Evolutionary conservation across 2,797 vertebrate species (phyloP).

Genomic region (Pseudochirops cupreus): DNA sequence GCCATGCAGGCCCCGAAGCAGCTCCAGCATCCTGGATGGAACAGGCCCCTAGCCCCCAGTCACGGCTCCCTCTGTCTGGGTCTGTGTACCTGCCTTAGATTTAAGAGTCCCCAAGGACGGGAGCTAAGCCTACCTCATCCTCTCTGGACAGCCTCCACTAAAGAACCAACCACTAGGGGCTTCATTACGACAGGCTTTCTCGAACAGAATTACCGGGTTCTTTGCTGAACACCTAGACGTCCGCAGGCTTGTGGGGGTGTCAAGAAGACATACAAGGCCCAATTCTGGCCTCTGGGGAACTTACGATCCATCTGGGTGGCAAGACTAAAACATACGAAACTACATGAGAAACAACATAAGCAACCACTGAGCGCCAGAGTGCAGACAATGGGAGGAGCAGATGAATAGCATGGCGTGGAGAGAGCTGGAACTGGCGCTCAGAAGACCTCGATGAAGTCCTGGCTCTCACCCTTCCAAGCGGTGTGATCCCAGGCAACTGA

Average conservation of each 20-base stretch:
- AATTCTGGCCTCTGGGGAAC: neutral
- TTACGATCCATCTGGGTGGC: neutral
- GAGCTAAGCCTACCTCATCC: neutral
- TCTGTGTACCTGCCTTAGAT: neutral
- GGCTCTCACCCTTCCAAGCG: neutral
- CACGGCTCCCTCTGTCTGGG: neutral
- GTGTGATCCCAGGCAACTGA: neutral
- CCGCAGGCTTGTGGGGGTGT: neutral
- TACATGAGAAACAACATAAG: neutral
- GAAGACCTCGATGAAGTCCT: neutral
- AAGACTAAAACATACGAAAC: neutral
- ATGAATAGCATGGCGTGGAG: fast-evolving
- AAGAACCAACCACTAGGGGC: neutral
- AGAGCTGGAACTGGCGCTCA: neutral
- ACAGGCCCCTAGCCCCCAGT: neutral
- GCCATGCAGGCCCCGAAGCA: fast-evolving
- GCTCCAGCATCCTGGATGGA: neutral
- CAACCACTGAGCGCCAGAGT: neutral
- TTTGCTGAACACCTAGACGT: neutral
- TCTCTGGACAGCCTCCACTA: neutral
- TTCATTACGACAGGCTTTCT: neutral
- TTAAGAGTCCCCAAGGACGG: neutral
- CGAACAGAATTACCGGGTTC: neutral
- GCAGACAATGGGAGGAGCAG: neutral
- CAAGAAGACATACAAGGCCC: neutral